phyloP scores from a whole-genome alignment of 2,113 vertebrate species.

The Peromyscus maniculatus region DNA sequence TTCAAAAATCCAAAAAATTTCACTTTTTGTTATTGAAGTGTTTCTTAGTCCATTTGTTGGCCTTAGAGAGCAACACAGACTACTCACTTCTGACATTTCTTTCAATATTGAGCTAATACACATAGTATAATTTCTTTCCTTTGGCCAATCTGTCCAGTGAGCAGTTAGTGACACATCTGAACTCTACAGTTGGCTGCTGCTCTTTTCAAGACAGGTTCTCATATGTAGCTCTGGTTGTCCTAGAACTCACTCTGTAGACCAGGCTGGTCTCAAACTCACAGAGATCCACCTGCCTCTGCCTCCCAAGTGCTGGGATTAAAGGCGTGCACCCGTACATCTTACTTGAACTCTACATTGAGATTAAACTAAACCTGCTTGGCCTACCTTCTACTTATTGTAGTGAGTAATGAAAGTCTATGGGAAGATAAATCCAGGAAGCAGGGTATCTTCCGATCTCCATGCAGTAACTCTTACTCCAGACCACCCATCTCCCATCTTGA shows the following conservation, averaged over 20 bases:
- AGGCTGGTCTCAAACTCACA: no score
- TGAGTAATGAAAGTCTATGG: background rate
- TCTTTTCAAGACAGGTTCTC: background rate
- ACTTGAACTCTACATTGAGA: background rate
- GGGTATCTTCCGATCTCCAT: background rate
- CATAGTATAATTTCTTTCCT: background rate
- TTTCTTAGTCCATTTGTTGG: slow-evolving; percentile 38
- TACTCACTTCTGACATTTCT: background rate
- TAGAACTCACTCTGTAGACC: background rate
- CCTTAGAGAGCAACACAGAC: background rate
- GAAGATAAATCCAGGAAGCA: slow-evolving; percentile 20
- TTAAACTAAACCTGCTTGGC: slow-evolving; percentile 8
- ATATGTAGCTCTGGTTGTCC: background rate
- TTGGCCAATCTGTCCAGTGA: background rate
- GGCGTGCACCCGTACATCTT: background rate
- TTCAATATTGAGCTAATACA: background rate
- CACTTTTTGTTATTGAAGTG: background rate
- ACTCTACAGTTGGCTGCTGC: background rate
- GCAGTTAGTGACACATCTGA: background rate
- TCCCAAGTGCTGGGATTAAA: background rate
- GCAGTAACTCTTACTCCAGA: background rate
- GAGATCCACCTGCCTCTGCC: background rate
- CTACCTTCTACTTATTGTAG: slow-evolving; percentile 17
- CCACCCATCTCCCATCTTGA: background rate
- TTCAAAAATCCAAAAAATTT: no score